These are phyloP conservation scores for Ochotona princeps DNA, from an alignment of 2,113 vertebrate genomes.

Conservation along the genomic window DNA sequence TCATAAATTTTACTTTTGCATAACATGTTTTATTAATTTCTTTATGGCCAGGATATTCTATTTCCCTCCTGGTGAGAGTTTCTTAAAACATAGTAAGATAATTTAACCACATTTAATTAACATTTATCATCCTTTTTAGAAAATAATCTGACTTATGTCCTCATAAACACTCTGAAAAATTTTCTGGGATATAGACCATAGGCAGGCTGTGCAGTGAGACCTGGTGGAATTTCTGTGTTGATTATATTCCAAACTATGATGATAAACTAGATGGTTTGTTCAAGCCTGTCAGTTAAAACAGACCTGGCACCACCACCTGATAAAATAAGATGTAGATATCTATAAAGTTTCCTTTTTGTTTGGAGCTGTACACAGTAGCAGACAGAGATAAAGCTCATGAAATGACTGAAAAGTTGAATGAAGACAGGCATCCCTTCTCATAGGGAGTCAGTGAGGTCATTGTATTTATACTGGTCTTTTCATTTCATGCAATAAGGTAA, in stretches of 20 bases:
- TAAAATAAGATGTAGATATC: slow-evolving; percentile 30
- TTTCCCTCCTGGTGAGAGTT: slow-evolving; percentile 87
- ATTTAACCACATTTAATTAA: slow-evolving; percentile 89
- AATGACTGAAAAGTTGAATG: neutral
- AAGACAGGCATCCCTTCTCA: neutral
- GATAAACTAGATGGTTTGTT: slow-evolving; percentile 28
- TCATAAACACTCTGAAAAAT: slow-evolving; percentile 73
- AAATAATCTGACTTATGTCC: slow-evolving; percentile 83
- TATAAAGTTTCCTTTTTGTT: slow-evolving; percentile 2
- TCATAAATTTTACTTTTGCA: slow-evolving; percentile 90
- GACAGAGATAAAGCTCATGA: neutral
- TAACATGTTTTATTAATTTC: slow-evolving; percentile 93
- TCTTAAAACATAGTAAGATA: slow-evolving; percentile 86
- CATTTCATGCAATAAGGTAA: slow-evolving; percentile 1
- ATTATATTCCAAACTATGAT: slow-evolving; percentile 55
- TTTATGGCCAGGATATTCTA: slow-evolving; percentile 85
- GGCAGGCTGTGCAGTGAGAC: slow-evolving; percentile 70
- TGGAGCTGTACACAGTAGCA: neutral
- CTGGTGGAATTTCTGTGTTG: slow-evolving; percentile 54
- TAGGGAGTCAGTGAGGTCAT: neutral
- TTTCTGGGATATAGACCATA: slow-evolving; percentile 61
- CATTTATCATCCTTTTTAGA: slow-evolving; percentile 89
- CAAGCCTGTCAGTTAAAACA: slow-evolving; percentile 22
- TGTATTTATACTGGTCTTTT: neutral
- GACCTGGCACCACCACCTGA: slow-evolving; percentile 22